Percentiles rank a stretch among this genome's conserved stretches.
Conservation (phyloP, 2,888 invertebrate genomes). For the Hipparchia sbordonii region DNA sequence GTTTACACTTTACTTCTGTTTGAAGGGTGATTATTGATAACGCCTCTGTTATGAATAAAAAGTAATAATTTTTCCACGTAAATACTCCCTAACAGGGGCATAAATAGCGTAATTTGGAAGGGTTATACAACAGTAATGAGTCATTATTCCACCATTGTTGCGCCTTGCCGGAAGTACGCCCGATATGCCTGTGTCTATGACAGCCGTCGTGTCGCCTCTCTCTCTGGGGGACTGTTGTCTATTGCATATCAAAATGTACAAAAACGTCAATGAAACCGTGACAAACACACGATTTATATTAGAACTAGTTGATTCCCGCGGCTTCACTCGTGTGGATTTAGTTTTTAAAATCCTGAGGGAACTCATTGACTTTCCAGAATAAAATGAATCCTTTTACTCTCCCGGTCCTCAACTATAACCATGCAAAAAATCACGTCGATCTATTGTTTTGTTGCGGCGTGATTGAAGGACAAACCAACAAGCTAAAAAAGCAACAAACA, state of each 20-base stretch:
- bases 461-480: too few species aligned
- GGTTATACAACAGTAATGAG: constrained; percentile 61
- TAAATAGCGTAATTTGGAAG: constrained; percentile 53
- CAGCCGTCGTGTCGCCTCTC: constrained; percentile 32
- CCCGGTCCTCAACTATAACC: too few species aligned
- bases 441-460: too few species aligned
- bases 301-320: too few species aligned
- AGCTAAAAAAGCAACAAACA: too few species aligned
- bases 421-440: too few species aligned
- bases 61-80: constrained; percentile 18
- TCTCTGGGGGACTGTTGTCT: constrained; percentile 41
- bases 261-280: neutral
- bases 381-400: too few species aligned
- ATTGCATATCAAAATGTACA: constrained; percentile 43
- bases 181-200: constrained; percentile 48
- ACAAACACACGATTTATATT: neutral
- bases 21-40: constrained; percentile 19
- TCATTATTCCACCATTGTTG: constrained; percentile 66
- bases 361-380: too few species aligned
- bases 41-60: constrained; percentile 16
- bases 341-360: too few species aligned
- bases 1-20: neutral
- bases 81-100: constrained; percentile 41
- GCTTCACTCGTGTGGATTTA: too few species aligned
- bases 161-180: constrained; percentile 62